Evolutionary conservation across 2,888 invertebrate genomes (phyloP).

Genomic region (Melanchra persicariae): DNA sequence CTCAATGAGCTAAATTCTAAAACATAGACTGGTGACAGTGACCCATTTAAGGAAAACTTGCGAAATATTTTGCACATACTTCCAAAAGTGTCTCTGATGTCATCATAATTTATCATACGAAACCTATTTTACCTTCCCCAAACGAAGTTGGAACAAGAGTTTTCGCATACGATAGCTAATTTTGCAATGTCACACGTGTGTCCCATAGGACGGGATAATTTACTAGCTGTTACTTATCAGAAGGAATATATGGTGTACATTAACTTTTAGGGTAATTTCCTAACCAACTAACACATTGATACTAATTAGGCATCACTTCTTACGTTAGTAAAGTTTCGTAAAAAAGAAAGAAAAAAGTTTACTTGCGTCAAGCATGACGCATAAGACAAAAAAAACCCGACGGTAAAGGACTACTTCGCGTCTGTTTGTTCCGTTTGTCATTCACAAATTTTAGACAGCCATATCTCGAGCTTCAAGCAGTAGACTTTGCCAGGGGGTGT

Average conservation of each 20-base stretch:
- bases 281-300: neutral
- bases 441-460: no score
- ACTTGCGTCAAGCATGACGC: no score
- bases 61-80: neutral
- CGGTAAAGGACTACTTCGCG: no score
- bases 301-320: neutral
- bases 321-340: neutral
- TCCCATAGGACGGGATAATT: constrained; percentile 11
- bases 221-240: neutral
- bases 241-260: neutral
- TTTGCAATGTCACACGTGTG: constrained; percentile 1
- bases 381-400: no score
- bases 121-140: neutral
- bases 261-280: neutral
- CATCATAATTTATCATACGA: neutral
- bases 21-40: neutral
- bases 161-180: neutral
- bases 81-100: neutral
- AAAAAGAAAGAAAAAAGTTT: no score
- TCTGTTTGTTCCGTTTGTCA: no score
- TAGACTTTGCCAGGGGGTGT: no score
- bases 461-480: no score
- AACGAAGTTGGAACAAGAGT: constrained; percentile 10
- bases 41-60: neutral
- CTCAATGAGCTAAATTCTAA: neutral